Conservation (phyloP, 2,797 vertebrate species). For the Poecile montanus region DNA sequence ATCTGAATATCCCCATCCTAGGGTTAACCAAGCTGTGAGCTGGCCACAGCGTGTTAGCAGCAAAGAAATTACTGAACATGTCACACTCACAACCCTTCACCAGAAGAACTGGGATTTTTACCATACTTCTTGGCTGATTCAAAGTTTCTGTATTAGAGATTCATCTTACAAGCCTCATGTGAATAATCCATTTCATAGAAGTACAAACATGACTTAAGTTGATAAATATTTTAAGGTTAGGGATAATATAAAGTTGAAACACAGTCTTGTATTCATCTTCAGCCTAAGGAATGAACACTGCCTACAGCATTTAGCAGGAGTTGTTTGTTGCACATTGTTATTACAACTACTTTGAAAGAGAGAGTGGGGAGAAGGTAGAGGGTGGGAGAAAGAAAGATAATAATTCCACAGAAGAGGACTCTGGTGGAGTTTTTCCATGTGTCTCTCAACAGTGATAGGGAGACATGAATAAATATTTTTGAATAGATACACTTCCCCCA, state of each 20-base stretch:
- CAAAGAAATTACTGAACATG: background rate
- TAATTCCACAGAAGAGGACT: background rate
- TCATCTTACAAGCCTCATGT: background rate
- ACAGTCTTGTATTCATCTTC: background rate
- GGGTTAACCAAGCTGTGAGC: background rate
- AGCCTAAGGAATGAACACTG: background rate
- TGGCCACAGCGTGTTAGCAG: background rate
- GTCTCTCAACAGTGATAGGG: background rate
- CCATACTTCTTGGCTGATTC: background rate
- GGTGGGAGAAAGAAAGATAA: background rate
- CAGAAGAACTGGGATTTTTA: background rate
- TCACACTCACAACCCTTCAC: background rate
- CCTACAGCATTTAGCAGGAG: background rate
- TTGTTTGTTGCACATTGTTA: background rate
- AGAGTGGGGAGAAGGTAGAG: background rate
- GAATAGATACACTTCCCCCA: background rate
- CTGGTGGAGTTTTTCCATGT: background rate
- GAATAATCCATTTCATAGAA: conserved; percentile 41
- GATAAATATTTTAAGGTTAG: background rate
- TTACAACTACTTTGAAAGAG: background rate
- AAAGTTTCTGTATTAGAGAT: conserved; percentile 25
- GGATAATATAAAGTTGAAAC: background rate
- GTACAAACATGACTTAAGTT: background rate
- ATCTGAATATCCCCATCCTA: background rate
- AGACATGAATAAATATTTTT: conserved; percentile 1